Evolutionary conservation across 2,113 vertebrate genomes (phyloP).

Genomic region (Grus americana): DNA sequence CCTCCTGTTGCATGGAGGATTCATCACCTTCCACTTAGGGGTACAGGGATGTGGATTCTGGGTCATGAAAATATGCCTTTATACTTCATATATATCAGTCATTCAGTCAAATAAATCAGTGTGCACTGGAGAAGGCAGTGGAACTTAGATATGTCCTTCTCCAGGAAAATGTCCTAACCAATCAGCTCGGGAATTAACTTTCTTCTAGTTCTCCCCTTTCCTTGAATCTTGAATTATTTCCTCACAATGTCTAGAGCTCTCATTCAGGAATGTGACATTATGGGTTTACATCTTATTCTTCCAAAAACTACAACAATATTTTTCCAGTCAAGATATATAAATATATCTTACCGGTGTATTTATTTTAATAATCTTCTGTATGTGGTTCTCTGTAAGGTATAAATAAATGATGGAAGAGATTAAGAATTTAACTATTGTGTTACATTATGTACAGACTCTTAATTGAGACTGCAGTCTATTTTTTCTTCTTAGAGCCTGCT

Average conservation of each 20-base stretch:
- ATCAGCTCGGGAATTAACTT: background rate
- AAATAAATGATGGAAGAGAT: constrained; percentile 5
- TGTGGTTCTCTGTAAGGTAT: background rate
- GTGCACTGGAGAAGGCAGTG: background rate
- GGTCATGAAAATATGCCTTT: background rate
- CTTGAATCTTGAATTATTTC: background rate
- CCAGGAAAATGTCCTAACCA: background rate
- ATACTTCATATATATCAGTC: background rate
- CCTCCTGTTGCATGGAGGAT: background rate
- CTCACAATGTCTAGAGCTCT: background rate
- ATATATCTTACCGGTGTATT: background rate
- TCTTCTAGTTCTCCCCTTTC: background rate
- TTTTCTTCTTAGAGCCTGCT: background rate
- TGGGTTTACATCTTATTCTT: background rate
- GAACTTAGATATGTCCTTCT: background rate
- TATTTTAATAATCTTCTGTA: constrained; percentile 15
- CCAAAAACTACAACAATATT: constrained; percentile 9
- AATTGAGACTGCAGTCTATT: background rate
- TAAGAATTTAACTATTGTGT: background rate
- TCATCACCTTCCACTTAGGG: background rate
- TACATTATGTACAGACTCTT: background rate
- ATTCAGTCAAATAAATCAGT: background rate
- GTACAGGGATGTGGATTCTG: background rate
- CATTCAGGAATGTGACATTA: background rate
- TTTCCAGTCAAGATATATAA: background rate